Percentiles rank a stretch among this genome's conserved stretches.
Conservation (phyloP, 1,140 invertebrate species). For the Pseudomyrmex concolor region DNA sequence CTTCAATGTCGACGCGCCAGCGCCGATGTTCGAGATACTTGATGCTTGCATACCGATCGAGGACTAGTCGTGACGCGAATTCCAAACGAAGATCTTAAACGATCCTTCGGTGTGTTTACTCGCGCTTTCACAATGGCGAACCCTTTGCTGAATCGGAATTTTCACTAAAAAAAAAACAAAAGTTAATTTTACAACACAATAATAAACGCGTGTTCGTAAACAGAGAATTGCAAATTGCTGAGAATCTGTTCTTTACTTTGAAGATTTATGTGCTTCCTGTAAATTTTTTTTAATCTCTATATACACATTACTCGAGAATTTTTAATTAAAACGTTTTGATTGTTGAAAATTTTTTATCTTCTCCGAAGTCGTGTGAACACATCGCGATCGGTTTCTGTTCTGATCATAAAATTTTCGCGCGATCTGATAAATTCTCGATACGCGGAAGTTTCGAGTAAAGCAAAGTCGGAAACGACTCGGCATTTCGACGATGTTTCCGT, state of each 20-base stretch:
- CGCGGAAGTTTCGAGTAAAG: conserved; percentile 10
- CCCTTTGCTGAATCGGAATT: conserved; percentile 1
- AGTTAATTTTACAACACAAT: neutral
- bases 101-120: conserved; percentile 64
- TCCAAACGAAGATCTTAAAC: conserved; percentile 53
- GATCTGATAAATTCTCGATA: conserved; percentile 10
- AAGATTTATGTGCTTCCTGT: neutral
- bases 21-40: conserved; percentile 51
- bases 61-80: conserved; percentile 77
- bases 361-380: too few species aligned
- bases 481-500: conserved; percentile 31
- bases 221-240: neutral
- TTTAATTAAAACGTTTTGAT: too few species aligned
- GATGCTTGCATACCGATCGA: conserved; percentile 74
- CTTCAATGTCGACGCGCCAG: conserved; percentile 72
- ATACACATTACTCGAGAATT: too few species aligned
- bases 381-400: neutral
- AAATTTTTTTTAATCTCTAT: too few species aligned
- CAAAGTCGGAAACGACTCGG: conserved; percentile 11
- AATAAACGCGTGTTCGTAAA: neutral
- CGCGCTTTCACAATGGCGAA: conserved; percentile 43
- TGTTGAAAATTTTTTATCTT: too few species aligned
- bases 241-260: neutral
- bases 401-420: neutral
- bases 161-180: neutral